Evolutionary conservation across 2,113 vertebrate genomes (phyloP).

Genomic region (Aphyosemion australe): DNA sequence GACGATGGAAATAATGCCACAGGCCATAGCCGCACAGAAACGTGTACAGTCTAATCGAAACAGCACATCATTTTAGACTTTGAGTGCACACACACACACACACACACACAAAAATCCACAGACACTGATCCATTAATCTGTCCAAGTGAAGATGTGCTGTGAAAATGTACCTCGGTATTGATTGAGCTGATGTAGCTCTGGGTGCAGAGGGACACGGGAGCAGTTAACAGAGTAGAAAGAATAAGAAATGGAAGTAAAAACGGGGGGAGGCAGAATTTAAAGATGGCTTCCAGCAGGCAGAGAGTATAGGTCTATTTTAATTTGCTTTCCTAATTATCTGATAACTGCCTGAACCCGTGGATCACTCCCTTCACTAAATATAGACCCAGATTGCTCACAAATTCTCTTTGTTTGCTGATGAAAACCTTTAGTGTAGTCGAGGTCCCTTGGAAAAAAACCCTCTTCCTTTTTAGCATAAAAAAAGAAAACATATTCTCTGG

Average conservation of each 20-base stretch:
- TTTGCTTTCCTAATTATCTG: conserved; percentile 79
- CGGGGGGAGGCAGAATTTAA: conserved; percentile 14
- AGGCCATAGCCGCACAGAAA: conserved; percentile 22
- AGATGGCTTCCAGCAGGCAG: conserved; percentile 61
- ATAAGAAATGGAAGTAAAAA: conserved; percentile 18
- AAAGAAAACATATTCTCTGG: conserved; percentile 25
- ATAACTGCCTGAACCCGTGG: conserved; percentile 66
- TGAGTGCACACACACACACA: not conserved
- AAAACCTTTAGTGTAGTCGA: conserved; percentile 44
- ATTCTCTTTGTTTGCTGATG: conserved; percentile 69
- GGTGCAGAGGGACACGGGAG: conserved; percentile 35
- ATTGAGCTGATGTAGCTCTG: conserved; percentile 38
- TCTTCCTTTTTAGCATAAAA: conserved; percentile 14
- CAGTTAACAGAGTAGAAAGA: conserved; percentile 28
- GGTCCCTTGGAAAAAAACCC: conserved; percentile 16
- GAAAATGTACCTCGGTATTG: conserved; percentile 34
- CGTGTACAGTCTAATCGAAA: conserved; percentile 22
- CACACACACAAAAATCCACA: conserved; percentile 1
- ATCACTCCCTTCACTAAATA: conserved; percentile 66
- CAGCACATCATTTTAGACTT: conserved; percentile 9
- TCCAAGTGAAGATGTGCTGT: conserved; percentile 37
- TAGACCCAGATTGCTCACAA: conserved; percentile 53
- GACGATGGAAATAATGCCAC: conserved; percentile 27
- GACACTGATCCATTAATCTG: conserved; percentile 49
- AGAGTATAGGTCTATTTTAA: conserved; percentile 76